Evolutionary conservation across 1,140 invertebrate genomes (phyloP).

Genomic region (Drosophila mayri): DNA sequence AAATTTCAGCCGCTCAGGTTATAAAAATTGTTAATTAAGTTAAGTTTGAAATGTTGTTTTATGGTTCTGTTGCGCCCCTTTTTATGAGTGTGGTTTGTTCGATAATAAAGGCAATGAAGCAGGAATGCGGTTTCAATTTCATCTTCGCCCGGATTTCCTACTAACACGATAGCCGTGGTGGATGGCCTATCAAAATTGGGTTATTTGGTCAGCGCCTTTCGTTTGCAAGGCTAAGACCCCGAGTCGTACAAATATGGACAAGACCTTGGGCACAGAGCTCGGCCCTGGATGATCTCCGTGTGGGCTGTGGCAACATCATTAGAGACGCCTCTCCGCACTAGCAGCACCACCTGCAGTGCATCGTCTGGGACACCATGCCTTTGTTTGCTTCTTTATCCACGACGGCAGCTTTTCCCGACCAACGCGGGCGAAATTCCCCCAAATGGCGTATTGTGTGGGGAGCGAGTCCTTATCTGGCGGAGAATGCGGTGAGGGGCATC

Average conservation of each 20-base stretch:
- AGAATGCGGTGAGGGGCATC: conserved; percentile 3
- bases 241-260: background rate
- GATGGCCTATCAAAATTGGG: conserved; percentile 12
- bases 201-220: background rate
- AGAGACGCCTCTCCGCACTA: conserved; percentile 34
- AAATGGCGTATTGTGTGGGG: conserved; percentile 74
- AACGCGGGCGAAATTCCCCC: conserved; percentile 52
- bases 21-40: conserved; percentile 75
- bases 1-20: conserved; percentile 47
- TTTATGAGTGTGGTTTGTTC: conserved; percentile 43
- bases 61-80: conserved; percentile 43
- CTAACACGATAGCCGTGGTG: background rate
- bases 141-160: conserved; percentile 12
- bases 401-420: conserved; percentile 28
- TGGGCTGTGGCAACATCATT: conserved; percentile 61
- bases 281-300: conserved; percentile 3
- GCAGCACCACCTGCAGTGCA: conserved; percentile 33
- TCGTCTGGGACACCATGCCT: conserved; percentile 20
- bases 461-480: conserved; percentile 53
- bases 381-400: conserved; percentile 60
- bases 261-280: background rate
- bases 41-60: conserved; percentile 72
- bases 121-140: conserved; percentile 33
- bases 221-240: background rate
- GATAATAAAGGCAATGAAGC: conserved; percentile 42